Evolutionary conservation across 2,113 vertebrate genomes (phyloP).

Genomic region (Actenoides hombroni): DNA sequence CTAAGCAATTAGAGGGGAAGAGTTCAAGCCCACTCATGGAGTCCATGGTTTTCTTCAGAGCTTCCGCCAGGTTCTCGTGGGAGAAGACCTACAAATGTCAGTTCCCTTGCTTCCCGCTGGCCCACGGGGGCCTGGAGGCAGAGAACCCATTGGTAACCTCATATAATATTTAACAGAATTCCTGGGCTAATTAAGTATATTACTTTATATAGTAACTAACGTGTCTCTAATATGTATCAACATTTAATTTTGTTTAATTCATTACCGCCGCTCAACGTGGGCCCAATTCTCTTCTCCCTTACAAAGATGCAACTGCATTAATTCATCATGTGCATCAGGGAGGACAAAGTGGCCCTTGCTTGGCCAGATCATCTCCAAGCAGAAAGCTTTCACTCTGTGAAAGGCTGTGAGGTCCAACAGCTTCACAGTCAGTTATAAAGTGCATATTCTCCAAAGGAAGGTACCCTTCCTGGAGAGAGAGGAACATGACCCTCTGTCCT

Average conservation of each 20-base stretch:
- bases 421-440: fast-evolving
- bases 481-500: background rate
- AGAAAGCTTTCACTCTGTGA: background rate
- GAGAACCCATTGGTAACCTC: background rate
- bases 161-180: slow-evolving; percentile 66
- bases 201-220: slow-evolving; percentile 50
- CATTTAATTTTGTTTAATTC: slow-evolving; percentile 44
- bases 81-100: slow-evolving; percentile 54
- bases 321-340: background rate
- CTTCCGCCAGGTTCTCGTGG: background rate
- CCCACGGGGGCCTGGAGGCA: background rate
- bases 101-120: background rate
- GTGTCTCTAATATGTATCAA: slow-evolving; percentile 12
- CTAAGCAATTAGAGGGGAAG: background rate
- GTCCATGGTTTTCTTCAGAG: background rate
- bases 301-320: background rate
- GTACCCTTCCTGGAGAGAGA: background rate
- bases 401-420: background rate
- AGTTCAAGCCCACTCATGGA: background rate
- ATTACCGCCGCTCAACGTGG: background rate
- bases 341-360: background rate
- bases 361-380: background rate
- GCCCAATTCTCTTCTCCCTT: background rate
- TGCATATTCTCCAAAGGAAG: background rate
- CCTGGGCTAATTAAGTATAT: slow-evolving; percentile 58